phyloP scores from a whole-genome alignment of 2,113 vertebrate species.

The Neoarius graeffei region DNA sequence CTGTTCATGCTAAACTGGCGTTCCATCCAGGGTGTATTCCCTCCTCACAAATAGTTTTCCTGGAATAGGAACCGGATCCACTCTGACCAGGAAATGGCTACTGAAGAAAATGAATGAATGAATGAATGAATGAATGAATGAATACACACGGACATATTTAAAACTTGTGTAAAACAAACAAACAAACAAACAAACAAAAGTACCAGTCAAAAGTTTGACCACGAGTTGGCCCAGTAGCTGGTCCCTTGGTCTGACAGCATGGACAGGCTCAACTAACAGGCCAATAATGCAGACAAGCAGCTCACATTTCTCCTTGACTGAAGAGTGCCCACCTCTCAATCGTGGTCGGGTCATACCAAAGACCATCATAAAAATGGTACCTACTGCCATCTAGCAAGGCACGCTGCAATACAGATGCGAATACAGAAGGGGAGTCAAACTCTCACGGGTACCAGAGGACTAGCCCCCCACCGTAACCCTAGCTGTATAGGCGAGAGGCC shows the following conservation, averaged over 20 bases:
- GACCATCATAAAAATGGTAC: no score
- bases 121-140: not conserved
- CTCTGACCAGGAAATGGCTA: not conserved
- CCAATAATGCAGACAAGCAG: conserved; percentile 11
- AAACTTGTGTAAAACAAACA: not conserved
- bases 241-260: conserved; percentile 7
- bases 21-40: not conserved
- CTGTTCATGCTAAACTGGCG: not conserved
- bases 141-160: not conserved
- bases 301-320: conserved; percentile 5
- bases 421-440: no score
- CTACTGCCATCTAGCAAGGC: no score
- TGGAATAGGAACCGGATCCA: not conserved
- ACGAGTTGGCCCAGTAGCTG: not conserved
- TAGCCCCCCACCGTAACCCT: no score
- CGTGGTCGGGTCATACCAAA: no score
- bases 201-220: no score
- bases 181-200: no score
- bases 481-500: no score
- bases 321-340: not conserved
- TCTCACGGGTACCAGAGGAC: no score
- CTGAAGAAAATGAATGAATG: not conserved
- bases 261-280: not conserved
- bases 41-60: not conserved
- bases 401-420: no score